Conservation (phyloP, 2,888 invertebrate species). For the Hylaea fasciaria region DNA sequence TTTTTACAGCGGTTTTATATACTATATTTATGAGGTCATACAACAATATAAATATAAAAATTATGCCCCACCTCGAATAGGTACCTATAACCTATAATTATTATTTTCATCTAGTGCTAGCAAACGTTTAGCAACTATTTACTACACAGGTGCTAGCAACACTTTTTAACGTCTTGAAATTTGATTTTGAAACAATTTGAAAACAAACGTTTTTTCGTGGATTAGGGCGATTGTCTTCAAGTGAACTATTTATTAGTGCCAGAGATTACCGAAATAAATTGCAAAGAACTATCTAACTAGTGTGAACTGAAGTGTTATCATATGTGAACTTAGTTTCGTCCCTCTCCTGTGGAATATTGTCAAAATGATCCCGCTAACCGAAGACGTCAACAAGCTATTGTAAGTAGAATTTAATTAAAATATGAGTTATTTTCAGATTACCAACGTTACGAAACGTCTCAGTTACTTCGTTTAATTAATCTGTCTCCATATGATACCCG, state of each 20-base stretch:
- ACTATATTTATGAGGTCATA: too few species aligned
- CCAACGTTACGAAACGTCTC: not conserved
- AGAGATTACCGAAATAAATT: not conserved
- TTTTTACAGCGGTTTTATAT: too few species aligned
- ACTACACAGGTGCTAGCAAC: not conserved
- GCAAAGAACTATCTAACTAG: not conserved
- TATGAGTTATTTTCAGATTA: not conserved
- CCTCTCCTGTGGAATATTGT: slow-evolving; percentile 36
- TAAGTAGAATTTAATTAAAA: slow-evolving; percentile 59
- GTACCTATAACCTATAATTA: too few species aligned
- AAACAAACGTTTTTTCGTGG: slow-evolving; percentile 52
- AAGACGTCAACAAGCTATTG: slow-evolving; percentile 71
- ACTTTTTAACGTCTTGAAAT: not conserved
- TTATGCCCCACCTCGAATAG: too few species aligned
- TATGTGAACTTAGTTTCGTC: slow-evolving; percentile 28
- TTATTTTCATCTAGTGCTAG: too few species aligned
- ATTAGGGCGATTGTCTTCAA: too few species aligned
- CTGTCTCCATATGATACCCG: too few species aligned
- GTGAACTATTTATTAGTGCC: not conserved
- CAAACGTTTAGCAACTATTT: too few species aligned
- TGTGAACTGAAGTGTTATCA: not conserved
- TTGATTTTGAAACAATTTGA: slow-evolving; percentile 41
- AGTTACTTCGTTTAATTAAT: too few species aligned
- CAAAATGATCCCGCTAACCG: slow-evolving; percentile 62
- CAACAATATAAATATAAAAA: too few species aligned